Percentiles rank a stretch among this genome's conserved stretches.
These are phyloP conservation scores for Trileptium ribeirensis DNA, from an alignment of 2,888 invertebrate species.

Conservation along the genomic window DNA sequence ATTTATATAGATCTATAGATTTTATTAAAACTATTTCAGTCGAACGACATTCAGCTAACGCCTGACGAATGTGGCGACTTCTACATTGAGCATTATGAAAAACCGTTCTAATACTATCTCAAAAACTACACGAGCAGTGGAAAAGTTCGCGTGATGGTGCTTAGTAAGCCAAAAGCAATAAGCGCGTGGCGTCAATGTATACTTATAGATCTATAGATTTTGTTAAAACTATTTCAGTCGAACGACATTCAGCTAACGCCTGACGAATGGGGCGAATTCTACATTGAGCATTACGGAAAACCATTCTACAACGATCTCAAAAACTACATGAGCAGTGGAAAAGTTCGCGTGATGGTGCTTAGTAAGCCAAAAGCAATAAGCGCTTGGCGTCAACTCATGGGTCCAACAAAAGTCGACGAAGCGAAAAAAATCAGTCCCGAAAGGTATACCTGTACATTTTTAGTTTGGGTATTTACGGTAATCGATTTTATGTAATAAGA, in stretches of 20 bases:
- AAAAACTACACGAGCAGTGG: slow-evolving; percentile 73
- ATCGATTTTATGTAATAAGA: no score
- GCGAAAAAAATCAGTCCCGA: slow-evolving; percentile 63
- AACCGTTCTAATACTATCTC: slow-evolving; percentile 67
- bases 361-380: slow-evolving; percentile 65
- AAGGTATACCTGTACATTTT: slow-evolving; percentile 48
- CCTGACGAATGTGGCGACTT: slow-evolving; percentile 80
- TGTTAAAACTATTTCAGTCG: no score
- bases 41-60: slow-evolving; percentile 65
- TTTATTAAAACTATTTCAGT: no score
- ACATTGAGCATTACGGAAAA: slow-evolving; percentile 66
- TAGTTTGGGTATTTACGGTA: no score
- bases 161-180: slow-evolving; percentile 66
- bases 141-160: slow-evolving; percentile 63
- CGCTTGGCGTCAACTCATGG: slow-evolving; percentile 67
- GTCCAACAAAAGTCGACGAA: slow-evolving; percentile 60
- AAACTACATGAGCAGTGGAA: slow-evolving; percentile 69
- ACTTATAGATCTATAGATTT: no score
- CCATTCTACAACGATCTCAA: slow-evolving; percentile 70
- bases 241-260: slow-evolving; percentile 67
- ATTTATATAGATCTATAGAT: no score
- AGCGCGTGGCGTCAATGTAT: slow-evolving; percentile 69
- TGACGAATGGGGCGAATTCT: slow-evolving; percentile 78
- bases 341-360: slow-evolving; percentile 64
- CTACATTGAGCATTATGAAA: slow-evolving; percentile 68